Conservation (phyloP, 2,888 invertebrate species). For the Mesopsocus fuscifrons region DNA sequence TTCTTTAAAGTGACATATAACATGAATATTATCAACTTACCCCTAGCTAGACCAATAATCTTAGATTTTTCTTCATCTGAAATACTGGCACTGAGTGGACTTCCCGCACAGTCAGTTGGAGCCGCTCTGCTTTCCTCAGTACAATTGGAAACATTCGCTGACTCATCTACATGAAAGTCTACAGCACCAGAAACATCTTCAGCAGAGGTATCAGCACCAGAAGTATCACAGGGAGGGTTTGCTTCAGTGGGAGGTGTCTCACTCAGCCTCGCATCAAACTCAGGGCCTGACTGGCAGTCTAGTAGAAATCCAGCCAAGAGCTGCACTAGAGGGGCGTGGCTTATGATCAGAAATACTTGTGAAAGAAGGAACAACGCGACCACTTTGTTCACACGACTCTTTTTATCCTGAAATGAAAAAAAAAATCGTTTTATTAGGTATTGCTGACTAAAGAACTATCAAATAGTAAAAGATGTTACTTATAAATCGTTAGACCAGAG, state of each 20-base stretch:
- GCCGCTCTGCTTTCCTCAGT: neutral
- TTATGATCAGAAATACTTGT: constrained; percentile 87
- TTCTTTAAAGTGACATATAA: too few species aligned
- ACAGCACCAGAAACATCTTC: too few species aligned
- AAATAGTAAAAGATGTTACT: neutral
- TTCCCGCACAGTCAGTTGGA: neutral
- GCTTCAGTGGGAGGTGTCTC: neutral
- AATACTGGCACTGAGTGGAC: neutral
- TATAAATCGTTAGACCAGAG: neutral
- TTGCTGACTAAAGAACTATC: neutral
- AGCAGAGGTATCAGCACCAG: too few species aligned
- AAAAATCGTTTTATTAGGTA: constrained; percentile 9
- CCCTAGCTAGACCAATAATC: neutral
- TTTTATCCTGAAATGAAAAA: constrained; percentile 23
- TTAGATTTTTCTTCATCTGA: neutral
- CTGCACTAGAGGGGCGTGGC: constrained; percentile 77
- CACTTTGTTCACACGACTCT: constrained; percentile 69
- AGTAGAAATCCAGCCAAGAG: constrained; percentile 79
- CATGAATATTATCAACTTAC: too few species aligned
- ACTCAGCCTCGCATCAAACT: too few species aligned
- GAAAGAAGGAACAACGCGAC: constrained; percentile 81
- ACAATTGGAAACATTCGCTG: neutral
- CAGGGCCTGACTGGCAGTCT: neutral
- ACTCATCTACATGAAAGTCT: too few species aligned
- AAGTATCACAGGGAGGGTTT: neutral